These are phyloP conservation scores for Bambusicola thoracicus DNA, from an alignment of 2,113 vertebrate genomes.

Conservation along the genomic window DNA sequence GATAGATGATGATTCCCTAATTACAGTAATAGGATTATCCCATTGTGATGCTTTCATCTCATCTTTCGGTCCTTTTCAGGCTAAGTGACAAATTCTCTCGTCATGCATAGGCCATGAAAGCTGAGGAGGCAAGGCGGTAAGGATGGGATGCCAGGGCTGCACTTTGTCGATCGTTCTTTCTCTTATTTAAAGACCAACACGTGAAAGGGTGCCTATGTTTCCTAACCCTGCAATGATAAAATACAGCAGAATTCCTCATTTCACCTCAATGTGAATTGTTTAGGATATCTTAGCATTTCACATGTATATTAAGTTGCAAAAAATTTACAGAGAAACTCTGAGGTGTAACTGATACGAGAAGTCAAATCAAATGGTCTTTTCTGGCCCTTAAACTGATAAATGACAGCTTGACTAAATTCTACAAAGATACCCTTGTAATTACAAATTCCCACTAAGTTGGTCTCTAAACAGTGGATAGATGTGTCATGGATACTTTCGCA, in stretches of 20 bases:
- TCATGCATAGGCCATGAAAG: slow-evolving; percentile 57
- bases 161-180: slow-evolving; percentile 5
- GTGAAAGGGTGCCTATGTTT: not conserved
- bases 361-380: not conserved
- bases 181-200: slow-evolving; percentile 50
- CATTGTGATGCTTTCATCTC: slow-evolving; percentile 71
- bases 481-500: not conserved
- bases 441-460: rapidly evolving
- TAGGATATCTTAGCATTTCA: not conserved
- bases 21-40: slow-evolving; percentile 71
- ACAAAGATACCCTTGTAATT: not conserved
- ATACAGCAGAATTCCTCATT: not conserved
- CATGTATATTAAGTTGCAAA: not conserved
- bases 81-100: slow-evolving; percentile 59
- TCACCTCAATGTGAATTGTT: not conserved
- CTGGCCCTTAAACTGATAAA: not conserved
- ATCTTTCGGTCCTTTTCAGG: slow-evolving; percentile 71
- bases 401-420: not conserved
- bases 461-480: not conserved
- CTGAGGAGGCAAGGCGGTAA: slow-evolving; percentile 34
- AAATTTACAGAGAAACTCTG: not conserved
- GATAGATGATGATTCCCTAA: slow-evolving; percentile 70
- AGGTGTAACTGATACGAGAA: not conserved
- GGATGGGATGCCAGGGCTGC: not conserved
- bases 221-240: not conserved